Evolutionary conservation across 2,888 invertebrate genomes (phyloP).

Genomic region (Galerucella calmariensis): DNA sequence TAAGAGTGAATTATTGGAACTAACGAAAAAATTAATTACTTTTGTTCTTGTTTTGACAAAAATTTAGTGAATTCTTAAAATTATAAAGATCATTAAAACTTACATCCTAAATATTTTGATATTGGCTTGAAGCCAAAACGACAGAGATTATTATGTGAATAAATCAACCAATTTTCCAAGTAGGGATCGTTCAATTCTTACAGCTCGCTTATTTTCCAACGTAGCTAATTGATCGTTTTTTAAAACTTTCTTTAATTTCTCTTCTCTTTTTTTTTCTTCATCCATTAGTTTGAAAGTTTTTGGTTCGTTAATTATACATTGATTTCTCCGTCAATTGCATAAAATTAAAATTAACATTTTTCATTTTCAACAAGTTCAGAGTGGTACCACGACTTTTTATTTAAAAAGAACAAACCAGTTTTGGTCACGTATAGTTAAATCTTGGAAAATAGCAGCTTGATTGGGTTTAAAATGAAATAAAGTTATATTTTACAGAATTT

Average conservation of each 20-base stretch:
- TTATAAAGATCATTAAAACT: background rate
- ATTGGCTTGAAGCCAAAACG: conserved; percentile 1
- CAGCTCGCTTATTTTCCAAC: background rate
- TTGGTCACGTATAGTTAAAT: too few relatives aligned
- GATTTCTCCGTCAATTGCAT: background rate
- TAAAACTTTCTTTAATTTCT: background rate
- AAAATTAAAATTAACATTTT: background rate
- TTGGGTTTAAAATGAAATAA: too few relatives aligned
- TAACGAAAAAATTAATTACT: too few relatives aligned
- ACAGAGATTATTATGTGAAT: conserved; percentile 6
- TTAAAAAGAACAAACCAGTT: too few relatives aligned
- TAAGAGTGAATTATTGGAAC: too few relatives aligned
- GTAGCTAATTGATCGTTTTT: conserved; percentile 6
- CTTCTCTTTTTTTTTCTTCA: background rate
- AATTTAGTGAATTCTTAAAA: too few relatives aligned
- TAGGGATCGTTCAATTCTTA: conserved; percentile 1
- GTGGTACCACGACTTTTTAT: background rate
- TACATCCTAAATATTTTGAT: background rate
- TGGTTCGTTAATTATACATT: background rate
- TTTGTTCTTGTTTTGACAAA: too few relatives aligned
- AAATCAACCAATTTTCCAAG: conserved; percentile 6
- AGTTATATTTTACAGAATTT: too few relatives aligned
- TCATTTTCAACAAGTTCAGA: background rate
- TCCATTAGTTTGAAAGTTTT: background rate
- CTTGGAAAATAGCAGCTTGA: too few relatives aligned